Percentiles rank a stretch among this genome's conserved stretches.
Conservation (phyloP, 2,113 vertebrate species). For the Dendropsophus ebraccatus region DNA sequence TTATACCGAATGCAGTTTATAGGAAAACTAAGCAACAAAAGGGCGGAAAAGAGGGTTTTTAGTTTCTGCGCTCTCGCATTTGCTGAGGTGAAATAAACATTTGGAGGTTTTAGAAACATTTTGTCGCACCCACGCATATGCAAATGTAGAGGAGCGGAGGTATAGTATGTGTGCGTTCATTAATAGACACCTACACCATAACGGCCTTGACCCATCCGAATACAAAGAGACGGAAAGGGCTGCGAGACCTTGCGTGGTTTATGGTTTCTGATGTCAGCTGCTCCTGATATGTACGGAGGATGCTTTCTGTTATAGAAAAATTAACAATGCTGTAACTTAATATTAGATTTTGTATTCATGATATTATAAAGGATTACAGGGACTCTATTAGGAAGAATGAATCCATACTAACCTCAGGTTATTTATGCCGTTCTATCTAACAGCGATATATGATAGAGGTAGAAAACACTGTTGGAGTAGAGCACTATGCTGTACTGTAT, state of each 20-base stretch:
- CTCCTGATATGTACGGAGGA: neutral
- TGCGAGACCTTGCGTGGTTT: neutral
- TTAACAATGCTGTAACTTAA: neutral
- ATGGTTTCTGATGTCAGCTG: neutral
- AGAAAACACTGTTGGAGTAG: too few relatives aligned
- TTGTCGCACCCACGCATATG: constrained; percentile 45
- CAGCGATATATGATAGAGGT: too few relatives aligned
- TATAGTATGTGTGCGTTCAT: neutral
- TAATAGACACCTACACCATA: constrained; percentile 2
- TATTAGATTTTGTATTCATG: neutral
- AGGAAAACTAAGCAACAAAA: constrained; percentile 8
- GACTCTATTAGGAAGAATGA: too few relatives aligned
- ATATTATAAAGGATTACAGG: neutral
- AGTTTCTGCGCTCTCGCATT: neutral
- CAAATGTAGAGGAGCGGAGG: neutral
- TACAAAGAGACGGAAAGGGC: neutral
- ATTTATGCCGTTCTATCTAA: too few relatives aligned
- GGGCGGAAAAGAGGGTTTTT: neutral
- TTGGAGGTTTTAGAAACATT: neutral
- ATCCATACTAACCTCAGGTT: too few relatives aligned
- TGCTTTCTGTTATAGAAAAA: neutral
- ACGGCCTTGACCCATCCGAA: constrained; percentile 32
- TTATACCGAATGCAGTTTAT: neutral
- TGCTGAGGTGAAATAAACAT: constrained; percentile 43
- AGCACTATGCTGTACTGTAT: too few relatives aligned